Percentiles rank a stretch among this genome's conserved stretches.
Conservation (phyloP, 2,113 vertebrate genomes). For the Synodontis membranacea region DNA sequence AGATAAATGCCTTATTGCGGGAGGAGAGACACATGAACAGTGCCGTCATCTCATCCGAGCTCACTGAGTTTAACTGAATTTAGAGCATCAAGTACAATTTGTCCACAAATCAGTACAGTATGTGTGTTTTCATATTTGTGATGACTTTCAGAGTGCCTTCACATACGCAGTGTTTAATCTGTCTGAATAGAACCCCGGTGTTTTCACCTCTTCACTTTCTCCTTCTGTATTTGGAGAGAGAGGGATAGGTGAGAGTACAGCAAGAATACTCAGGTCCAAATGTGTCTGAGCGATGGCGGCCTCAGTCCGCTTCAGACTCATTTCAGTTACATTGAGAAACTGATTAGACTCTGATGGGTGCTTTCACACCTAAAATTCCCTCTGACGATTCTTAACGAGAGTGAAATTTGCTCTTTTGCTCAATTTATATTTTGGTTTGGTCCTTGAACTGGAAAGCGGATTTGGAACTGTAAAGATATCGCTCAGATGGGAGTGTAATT, state of each 20-base stretch:
- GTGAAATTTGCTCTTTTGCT: neutral
- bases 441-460: no score
- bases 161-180: neutral
- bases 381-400: neutral
- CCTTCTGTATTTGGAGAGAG: no score
- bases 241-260: neutral
- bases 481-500: neutral
- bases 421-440: neutral
- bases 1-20: neutral
- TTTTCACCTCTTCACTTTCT: neutral
- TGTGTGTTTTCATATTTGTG: no score
- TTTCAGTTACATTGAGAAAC: neutral
- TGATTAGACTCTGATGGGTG: neutral
- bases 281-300: neutral
- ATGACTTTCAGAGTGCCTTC: neutral
- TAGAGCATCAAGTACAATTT: neutral
- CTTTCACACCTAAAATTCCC: neutral
- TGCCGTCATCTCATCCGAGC: neutral
- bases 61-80: neutral
- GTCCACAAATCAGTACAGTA: no score
- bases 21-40: neutral
- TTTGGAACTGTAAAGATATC: no score
- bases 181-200: neutral
- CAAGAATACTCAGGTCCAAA: neutral
- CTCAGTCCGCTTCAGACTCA: neutral